These are phyloP conservation scores for Osmerus eperlanus DNA, from an alignment of 2,113 vertebrate species.

Conservation along the genomic window DNA sequence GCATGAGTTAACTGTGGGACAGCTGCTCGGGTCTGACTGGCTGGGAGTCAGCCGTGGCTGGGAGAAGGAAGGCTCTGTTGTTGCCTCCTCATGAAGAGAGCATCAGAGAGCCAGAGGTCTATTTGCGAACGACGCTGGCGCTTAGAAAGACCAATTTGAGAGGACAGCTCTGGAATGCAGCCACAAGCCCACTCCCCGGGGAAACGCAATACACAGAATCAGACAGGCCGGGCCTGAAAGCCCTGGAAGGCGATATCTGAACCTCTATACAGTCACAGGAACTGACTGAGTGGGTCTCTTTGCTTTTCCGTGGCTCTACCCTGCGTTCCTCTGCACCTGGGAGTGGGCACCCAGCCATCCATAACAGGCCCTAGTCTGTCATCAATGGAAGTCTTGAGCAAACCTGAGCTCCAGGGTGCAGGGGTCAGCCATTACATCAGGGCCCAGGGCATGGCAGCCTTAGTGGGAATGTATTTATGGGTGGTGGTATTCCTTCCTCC, in stretches of 20 bases:
- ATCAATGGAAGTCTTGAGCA: conserved; percentile 29
- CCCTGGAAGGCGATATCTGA: conserved; percentile 33
- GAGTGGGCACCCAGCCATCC: conserved; percentile 32
- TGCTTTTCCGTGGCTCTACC: conserved; percentile 39
- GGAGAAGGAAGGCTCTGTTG: conserved; percentile 65
- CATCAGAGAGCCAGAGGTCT: conserved; percentile 59
- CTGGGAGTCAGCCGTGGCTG: conserved; percentile 48
- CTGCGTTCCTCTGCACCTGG: conserved; percentile 21
- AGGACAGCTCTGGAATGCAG: conserved; percentile 55
- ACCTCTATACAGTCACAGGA: conserved; percentile 37
- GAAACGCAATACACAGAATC: conserved; percentile 38
- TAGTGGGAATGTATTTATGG: neutral
- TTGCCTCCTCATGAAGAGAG: conserved; percentile 66
- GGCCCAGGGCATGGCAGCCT: conserved; percentile 4
- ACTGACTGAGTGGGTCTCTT: conserved; percentile 32
- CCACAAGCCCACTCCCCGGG: conserved; percentile 50
- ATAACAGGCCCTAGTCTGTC: conserved; percentile 27
- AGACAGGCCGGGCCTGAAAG: conserved; percentile 35
- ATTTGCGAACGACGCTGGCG: conserved; percentile 56
- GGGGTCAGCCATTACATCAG: conserved; percentile 16
- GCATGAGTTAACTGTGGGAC: conserved; percentile 68
- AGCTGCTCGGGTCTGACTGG: conserved; percentile 66
- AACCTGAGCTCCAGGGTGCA: conserved; percentile 12
- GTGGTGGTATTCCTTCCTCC: neutral
- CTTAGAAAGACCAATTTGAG: conserved; percentile 66